Base-by-base conservation (phyloP, 2,888 invertebrate genomes). In the Endotricha flammealis region DNA sequence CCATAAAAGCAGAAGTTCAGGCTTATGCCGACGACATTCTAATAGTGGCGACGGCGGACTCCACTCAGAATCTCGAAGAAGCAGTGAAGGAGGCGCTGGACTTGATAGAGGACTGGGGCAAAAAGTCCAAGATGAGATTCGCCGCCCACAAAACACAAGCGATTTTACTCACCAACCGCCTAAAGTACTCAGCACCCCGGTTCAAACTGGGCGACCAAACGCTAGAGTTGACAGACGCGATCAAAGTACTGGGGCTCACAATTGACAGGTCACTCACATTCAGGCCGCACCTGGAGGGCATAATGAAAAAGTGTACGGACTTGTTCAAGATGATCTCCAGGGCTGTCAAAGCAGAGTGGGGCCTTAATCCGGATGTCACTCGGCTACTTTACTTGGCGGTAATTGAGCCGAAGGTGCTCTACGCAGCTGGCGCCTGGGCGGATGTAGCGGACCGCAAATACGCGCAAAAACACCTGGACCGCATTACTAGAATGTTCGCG, bases 371-470 rank as follows among this genome's bases (percentile, higher is more conserved):
- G 16, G 16, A 16, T 4, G 8, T 12, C 11, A 8, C 11, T 5
- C n/a, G 10, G 6, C n/a, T 6, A 9, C n/a, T 25, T 3, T 9
- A 25, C 10, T 2, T 10, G 2, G 25, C 25, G 3, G 10, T 11
- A 7, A 6, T 25, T 2, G 25, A 25, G 10, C 25, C 25, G 6
- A 25, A 5, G 2, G 5, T 25, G 2, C 9, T 25, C 10, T 25
- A 25, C 6, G 25, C 25, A n/a, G 25, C 30, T 10, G 22, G 14
- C 8, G 23, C 24, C 22, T 36, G 9, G 29, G 36, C 29, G 4
- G 4, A 4, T 2, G 30, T 20, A 10, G 30, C n/a, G 20, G 9
- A 4, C 9, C n/a, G 7, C 5, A 2, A 10, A 5, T 9, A 11
- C 2, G 11, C 10, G 3, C 9, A 10, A n/a, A 25, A 25, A 10